phyloP scores from a whole-genome alignment of 2,113 vertebrate species.

The Seriola quinqueradiata region DNA sequence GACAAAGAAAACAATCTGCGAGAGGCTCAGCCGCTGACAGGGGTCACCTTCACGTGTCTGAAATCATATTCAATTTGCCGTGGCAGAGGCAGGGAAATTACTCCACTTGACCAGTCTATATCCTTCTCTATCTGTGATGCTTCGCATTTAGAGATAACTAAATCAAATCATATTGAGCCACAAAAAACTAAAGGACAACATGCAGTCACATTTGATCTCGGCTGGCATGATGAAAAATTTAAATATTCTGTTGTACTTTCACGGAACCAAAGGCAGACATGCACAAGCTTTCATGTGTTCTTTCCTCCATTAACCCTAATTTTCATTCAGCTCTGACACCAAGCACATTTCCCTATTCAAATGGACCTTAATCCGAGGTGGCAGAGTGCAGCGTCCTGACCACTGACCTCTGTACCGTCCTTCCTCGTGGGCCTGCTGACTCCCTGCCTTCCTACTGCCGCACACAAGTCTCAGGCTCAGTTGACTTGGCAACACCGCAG shows the following conservation, averaged over 20 bases:
- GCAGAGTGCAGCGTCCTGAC: constrained; percentile 47
- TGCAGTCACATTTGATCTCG: constrained; percentile 24
- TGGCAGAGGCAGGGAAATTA: constrained; percentile 71
- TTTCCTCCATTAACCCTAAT: constrained; percentile 56
- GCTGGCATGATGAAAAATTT: constrained; percentile 29
- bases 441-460: constrained; percentile 12
- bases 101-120: constrained; percentile 76
- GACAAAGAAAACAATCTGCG: constrained; percentile 86
- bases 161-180: constrained; percentile 57
- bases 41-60: constrained; percentile 87
- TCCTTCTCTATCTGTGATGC: constrained; percentile 57
- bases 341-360: constrained; percentile 66
- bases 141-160: constrained; percentile 54
- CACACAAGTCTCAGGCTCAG: constrained; percentile 46
- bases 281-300: background rate
- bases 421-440: constrained; percentile 39
- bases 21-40: constrained; percentile 80
- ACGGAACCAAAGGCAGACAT: background rate
- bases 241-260: constrained; percentile 19
- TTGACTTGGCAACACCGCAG: constrained; percentile 74
- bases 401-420: constrained; percentile 53
- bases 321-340: constrained; percentile 53
- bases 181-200: constrained; percentile 25
- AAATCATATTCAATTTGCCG: constrained; percentile 86
- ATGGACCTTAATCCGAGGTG: constrained; percentile 67